Conservation (phyloP, 2,113 vertebrate species). For the Megaptera novaeangliae region DNA sequence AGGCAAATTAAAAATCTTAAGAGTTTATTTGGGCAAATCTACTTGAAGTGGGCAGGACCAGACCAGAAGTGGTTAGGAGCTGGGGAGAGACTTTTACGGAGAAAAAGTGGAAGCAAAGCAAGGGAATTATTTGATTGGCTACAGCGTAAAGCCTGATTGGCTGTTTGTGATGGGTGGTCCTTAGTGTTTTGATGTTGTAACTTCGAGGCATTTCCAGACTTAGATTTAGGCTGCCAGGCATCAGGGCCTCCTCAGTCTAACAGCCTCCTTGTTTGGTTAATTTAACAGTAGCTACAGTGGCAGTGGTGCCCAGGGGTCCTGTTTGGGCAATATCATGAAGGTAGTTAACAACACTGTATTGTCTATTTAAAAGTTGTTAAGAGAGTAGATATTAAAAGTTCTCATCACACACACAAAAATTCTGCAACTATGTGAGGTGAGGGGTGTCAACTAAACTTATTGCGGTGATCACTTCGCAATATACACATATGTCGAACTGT, state of each 20-base stretch:
- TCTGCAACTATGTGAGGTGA: neutral
- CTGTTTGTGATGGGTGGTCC: neutral
- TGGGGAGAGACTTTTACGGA: neutral
- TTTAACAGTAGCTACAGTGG: neutral
- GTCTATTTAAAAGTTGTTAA: neutral
- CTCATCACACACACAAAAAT: neutral
- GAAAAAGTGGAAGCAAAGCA: neutral
- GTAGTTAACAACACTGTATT: neutral
- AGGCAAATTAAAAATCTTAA: neutral
- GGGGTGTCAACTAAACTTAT: neutral
- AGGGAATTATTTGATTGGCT: neutral
- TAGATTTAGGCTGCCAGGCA: neutral
- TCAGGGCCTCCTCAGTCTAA: neutral
- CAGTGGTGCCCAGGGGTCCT: neutral
- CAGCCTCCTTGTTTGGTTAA: neutral
- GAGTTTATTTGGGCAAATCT: neutral
- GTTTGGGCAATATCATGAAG: neutral
- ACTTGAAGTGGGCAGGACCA: neutral
- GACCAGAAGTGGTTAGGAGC: neutral
- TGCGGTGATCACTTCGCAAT: neutral
- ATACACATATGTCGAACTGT: neutral
- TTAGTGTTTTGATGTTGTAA: neutral
- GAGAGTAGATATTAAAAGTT: neutral
- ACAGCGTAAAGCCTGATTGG: neutral
- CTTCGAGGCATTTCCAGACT: neutral